Conservation (phyloP, 2,113 vertebrate species). For the Litocranius walleri region DNA sequence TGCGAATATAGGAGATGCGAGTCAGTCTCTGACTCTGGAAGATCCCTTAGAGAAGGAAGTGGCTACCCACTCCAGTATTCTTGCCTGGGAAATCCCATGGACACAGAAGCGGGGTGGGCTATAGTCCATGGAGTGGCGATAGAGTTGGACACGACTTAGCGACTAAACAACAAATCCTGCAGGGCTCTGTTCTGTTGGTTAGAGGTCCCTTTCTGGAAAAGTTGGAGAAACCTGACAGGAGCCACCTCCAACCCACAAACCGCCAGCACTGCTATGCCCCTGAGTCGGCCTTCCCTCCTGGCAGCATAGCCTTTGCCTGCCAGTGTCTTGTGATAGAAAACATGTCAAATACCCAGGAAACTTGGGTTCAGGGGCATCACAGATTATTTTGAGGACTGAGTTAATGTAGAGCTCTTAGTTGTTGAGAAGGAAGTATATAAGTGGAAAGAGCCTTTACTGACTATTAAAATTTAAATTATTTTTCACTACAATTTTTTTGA, state of each 20-base stretch:
- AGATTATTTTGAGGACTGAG: neutral
- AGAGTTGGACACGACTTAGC: neutral
- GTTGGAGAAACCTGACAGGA: neutral
- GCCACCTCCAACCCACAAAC: neutral
- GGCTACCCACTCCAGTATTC: neutral
- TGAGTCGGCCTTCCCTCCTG: neutral
- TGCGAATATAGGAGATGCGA: fast-evolving
- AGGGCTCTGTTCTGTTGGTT: neutral
- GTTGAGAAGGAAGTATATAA: neutral
- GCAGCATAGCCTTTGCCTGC: neutral
- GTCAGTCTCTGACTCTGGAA: neutral
- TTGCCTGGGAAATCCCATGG: neutral
- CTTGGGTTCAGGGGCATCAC: neutral
- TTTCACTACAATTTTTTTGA: neutral
- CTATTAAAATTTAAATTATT: constrained; percentile 1
- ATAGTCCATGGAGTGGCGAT: neutral
- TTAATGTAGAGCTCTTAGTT: neutral
- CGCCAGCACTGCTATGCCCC: neutral
- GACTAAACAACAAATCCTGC: neutral
- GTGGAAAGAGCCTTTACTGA: neutral
- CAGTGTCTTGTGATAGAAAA: neutral
- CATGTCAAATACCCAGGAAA: neutral
- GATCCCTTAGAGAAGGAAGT: neutral
- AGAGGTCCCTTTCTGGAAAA: neutral
- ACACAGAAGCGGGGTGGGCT: neutral